phyloP scores from a whole-genome alignment of 2,113 vertebrate species.

The Pao palembangensis region DNA sequence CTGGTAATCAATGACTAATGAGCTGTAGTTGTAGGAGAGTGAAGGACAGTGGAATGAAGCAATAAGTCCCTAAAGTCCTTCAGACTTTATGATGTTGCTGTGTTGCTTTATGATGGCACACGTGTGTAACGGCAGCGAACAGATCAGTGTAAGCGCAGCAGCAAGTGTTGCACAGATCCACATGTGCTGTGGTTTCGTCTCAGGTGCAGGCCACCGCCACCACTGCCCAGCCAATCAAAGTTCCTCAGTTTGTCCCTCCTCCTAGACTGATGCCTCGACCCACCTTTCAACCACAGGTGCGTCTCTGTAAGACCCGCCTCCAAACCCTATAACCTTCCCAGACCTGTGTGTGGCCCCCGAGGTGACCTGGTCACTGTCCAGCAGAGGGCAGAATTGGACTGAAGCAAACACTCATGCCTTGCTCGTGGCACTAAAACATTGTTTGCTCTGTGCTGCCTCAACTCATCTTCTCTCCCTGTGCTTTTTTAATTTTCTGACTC shows the following conservation, averaged over 20 bases:
- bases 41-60: too few relatives aligned
- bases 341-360: conserved; percentile 63
- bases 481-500: conserved; percentile 53
- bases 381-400: conserved; percentile 63
- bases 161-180: conserved; percentile 43
- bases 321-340: conserved; percentile 55
- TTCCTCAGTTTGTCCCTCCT: conserved; percentile 99
- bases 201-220: conserved; percentile 92
- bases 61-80: too few relatives aligned
- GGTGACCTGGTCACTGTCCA: conserved; percentile 51
- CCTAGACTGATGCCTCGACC: conserved; percentile 96
- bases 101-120: neutral
- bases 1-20: too few relatives aligned
- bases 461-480: conserved; percentile 53
- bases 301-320: conserved; percentile 74
- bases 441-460: conserved; percentile 59
- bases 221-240: conserved; percentile 93
- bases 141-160: neutral
- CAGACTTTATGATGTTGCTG: too few relatives aligned
- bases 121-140: neutral
- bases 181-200: conserved; percentile 74
- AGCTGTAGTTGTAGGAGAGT: too few relatives aligned
- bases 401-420: conserved; percentile 57
- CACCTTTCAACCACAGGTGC: conserved; percentile 95
- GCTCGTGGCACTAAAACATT: conserved; percentile 63